Evolutionary conservation across 2,888 invertebrate species (phyloP).

Genomic region (Drosophila engyochracea): DNA sequence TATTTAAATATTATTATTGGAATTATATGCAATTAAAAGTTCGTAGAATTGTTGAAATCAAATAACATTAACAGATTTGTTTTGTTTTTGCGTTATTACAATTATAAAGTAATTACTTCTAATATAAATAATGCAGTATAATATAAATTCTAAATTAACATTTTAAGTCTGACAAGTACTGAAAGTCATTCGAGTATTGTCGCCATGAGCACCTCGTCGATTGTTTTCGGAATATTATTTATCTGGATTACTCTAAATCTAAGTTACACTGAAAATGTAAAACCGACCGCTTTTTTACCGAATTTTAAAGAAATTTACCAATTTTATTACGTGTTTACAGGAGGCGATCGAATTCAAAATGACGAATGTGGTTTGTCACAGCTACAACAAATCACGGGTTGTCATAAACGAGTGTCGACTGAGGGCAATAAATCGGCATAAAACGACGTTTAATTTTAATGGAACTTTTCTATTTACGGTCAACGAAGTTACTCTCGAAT

Average conservation of each 20-base stretch:
- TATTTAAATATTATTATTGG: too few species aligned
- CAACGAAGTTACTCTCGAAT: rapidly evolving
- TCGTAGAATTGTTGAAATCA: too few species aligned
- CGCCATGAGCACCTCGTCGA: neutral
- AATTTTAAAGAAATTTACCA: neutral
- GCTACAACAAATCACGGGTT: constrained; percentile 1
- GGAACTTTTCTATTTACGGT: neutral
- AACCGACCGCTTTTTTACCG: neutral
- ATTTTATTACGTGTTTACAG: neutral
- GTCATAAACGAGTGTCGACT: constrained; percentile 17
- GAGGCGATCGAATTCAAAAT: constrained; percentile 16
- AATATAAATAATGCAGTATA: too few species aligned
- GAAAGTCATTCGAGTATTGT: too few species aligned
- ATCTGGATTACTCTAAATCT: neutral
- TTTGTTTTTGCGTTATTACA: too few species aligned
- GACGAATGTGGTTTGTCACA: constrained; percentile 20
- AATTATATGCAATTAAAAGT: too few species aligned
- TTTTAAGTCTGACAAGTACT: too few species aligned
- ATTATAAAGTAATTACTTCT: too few species aligned
- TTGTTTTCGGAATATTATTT: neutral
- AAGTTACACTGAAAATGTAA: neutral
- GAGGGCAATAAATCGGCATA: constrained; percentile 27
- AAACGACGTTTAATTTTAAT: constrained; percentile 10
- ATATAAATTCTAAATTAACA: too few species aligned
- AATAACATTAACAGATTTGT: too few species aligned